phyloP scores from a whole-genome alignment of 1,140 invertebrate genomes.

The Tetramorium simillimum region DNA sequence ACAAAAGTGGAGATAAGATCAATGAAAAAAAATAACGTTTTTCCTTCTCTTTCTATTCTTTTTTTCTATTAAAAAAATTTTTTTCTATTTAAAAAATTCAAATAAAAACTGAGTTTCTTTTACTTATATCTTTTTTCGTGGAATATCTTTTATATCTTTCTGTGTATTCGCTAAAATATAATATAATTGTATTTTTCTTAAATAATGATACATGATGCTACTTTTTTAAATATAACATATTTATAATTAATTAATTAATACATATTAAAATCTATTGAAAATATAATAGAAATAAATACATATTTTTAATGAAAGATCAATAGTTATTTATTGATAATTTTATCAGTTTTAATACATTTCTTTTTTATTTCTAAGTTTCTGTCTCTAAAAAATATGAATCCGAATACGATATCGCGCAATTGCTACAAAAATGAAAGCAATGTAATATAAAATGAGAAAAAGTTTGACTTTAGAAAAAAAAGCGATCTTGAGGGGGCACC shows the following conservation, averaged over 20 bases:
- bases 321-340: not conserved
- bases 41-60: not conserved
- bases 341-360: not conserved
- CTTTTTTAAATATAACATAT: not conserved
- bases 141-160: not conserved
- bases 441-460: not conserved
- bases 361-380: not conserved
- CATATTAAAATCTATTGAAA: not conserved
- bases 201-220: not conserved
- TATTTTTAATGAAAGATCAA: not conserved
- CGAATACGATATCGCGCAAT: not conserved
- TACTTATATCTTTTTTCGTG: not conserved
- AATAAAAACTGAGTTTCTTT: not conserved
- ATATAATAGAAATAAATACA: not conserved
- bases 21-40: not conserved
- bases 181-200: not conserved
- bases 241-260: not conserved
- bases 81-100: not conserved
- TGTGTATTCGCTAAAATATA: not conserved
- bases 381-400: not conserved
- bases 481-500: conserved; percentile 90
- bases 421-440: not conserved
- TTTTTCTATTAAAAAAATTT: too few species aligned
- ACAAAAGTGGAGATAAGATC: too few species aligned
- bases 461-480: conserved; percentile 30